Evolutionary conservation across 2,797 vertebrate genomes (phyloP), one percentile per base, ranked within the genome.

Genomic region (Catostomus latipinnis): DNA sequence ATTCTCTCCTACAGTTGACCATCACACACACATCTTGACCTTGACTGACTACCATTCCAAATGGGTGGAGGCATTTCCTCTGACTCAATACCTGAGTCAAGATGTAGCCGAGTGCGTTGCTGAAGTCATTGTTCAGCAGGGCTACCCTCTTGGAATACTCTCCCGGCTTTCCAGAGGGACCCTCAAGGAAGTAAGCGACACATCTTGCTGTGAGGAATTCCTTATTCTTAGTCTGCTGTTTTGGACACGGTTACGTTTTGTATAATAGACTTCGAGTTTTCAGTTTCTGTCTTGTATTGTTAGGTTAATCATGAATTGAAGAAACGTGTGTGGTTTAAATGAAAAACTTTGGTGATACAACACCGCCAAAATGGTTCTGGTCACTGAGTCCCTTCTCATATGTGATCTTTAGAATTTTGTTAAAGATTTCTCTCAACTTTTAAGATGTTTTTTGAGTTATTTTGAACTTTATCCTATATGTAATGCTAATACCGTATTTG

Each of bases 41-140:
- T 6, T 85, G 14, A 85, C 65, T 13, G 81, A 85, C 50, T 83
- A 74, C 12, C 70, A 85, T 52, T 78, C 78, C n/a, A 85, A 81
- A 80, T 83, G 84, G 81, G 84, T 83, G 58, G 74, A 85, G 60
- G 84, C 74, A 53, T 85, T 85, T 46, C 84, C 81, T 62, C 13
- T 82, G 58, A 73, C 63, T 8, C 5, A 65, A 12, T 71, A 74
- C 14, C 62, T 83, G 18, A 78, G 58, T 57, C 53, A 48, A 46
- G 70, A 83, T 58, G 74, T 80, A 48, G 77, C 74, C 8, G 54
- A 6, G 49, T 70, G 48, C 48, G 16, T 85, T 11, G 60, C 74
- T n/a, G 84, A 81, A 9, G 58, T 85, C 58, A 48, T 80, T 11
- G 48, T 13, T 16, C 78, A 83, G 66, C 71, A 77, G 58, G 84